Evolutionary conservation across 2,113 vertebrate species (phyloP), one percentile per base, ranked within the genome.

Genomic region (Oreochromis aureus): DNA sequence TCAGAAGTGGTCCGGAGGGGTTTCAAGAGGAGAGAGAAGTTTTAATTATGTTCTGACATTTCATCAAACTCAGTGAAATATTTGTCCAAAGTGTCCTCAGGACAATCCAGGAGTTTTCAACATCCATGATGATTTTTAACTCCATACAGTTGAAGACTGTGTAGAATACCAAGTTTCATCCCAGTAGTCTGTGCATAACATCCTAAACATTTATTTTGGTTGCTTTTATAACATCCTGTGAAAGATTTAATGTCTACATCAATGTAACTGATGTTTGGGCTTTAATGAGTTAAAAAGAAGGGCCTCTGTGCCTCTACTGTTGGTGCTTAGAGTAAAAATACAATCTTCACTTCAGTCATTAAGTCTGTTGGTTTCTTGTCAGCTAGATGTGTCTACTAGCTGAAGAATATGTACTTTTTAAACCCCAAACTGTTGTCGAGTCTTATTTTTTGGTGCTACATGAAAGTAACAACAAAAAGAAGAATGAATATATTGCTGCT

Each of bases 1-100:
- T 66, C 73, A 73, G 24, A 81, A 16, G 11, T 22, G 6, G 32
- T n/a, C 86, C 24, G 8, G 27, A 58, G 82, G 87, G 44, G 1
- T 82, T 90, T 53, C 12, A 46, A 83, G 81, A 58, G 39, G 22
- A 80, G 13, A 63, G 6, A 78, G n/a, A 79, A 87, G 55, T 79
- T 82, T 86, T 85, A 91, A 93, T 92, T 89, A 86, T 13, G 73
- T 61, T 69, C 39, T 80, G 83, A 89, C 73, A 81, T 87, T 73
- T 81, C 32, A 36, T 81, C 5, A 85, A 76, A 84, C 16, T 39
- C 55, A 22, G 66, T 82, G 32, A 83, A 83, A 81, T 61, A 11
- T 86, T 79, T 90, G 69, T 85, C 83, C 46, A 86, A 6, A 39
- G 9, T 90, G 79, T 86, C 86, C 89, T 48, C 56, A 73, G 84